Percentiles rank a stretch among this genome's conserved stretches.
Conservation (phyloP, 2,888 invertebrate genomes). For the Tetramorium bicarinatum region DNA sequence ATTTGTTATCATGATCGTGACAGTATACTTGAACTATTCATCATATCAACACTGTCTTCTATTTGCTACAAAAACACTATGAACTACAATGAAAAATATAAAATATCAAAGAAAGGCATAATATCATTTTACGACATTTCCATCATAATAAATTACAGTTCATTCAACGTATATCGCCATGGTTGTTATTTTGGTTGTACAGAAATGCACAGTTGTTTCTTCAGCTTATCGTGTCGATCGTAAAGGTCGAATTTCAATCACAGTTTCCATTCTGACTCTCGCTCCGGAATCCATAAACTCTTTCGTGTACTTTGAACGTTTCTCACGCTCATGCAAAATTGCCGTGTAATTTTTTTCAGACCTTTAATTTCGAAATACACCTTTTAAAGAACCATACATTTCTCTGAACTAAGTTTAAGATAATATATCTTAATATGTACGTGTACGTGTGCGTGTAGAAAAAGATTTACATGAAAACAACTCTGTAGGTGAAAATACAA, state of each 20-base stretch:
- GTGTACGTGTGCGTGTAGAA: background rate
- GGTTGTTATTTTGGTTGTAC: slow-evolving; percentile 6
- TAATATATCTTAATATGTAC: background rate
- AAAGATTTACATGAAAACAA: background rate
- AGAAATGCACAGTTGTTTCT: slow-evolving; percentile 36
- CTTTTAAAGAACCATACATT: background rate
- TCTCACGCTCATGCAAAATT: slow-evolving; percentile 55
- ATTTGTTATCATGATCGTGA: slow-evolving; percentile 38
- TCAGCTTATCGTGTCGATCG: slow-evolving; percentile 38
- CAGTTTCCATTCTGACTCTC: slow-evolving; percentile 54
- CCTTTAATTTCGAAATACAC: slow-evolving; percentile 15
- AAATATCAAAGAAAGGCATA: background rate
- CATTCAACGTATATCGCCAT: background rate
- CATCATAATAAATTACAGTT: slow-evolving; percentile 42
- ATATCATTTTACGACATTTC: slow-evolving; percentile 27
- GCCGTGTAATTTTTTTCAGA: background rate
- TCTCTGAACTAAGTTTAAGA: background rate
- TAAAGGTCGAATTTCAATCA: slow-evolving; percentile 66
- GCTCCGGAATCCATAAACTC: slow-evolving; percentile 56
- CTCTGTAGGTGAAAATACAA: background rate
- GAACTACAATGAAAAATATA: background rate
- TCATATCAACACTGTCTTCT: slow-evolving; percentile 2
- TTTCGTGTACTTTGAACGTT: slow-evolving; percentile 48
- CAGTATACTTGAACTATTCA: slow-evolving; percentile 7
- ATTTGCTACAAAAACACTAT: background rate